phyloP scores from a whole-genome alignment of 2,113 vertebrate species.

The Paramormyrops kingsleyae region DNA sequence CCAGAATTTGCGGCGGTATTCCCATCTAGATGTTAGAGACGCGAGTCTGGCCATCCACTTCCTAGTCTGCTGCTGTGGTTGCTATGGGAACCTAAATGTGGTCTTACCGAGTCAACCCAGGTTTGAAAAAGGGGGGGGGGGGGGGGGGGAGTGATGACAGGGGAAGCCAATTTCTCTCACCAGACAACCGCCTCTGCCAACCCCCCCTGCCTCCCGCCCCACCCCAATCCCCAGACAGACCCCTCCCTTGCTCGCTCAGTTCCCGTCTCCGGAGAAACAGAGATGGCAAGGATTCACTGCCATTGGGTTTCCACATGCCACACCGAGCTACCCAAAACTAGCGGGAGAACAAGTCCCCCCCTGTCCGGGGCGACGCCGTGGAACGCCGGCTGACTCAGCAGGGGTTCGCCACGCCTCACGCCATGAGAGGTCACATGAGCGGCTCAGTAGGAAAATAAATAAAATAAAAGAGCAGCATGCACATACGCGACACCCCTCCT shows the following conservation, averaged over 20 bases:
- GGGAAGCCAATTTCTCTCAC: background rate
- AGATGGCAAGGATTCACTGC: background rate
- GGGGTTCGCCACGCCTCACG: background rate
- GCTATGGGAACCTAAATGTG: conserved; percentile 66
- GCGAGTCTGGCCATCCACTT: conserved; percentile 43
- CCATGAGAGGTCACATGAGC: background rate
- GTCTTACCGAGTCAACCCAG: conserved; percentile 55
- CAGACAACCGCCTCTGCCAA: background rate
- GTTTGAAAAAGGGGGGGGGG: conserved; percentile 46
- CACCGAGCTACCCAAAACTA: background rate
- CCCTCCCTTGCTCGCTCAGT: background rate
- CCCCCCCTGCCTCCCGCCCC: background rate
- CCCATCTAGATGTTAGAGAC: conserved; percentile 50
- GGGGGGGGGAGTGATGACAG: conserved; percentile 17
- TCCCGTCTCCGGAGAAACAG: background rate
- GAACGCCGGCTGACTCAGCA: background rate
- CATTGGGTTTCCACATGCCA: background rate
- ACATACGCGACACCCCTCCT: background rate
- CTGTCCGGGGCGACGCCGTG: background rate
- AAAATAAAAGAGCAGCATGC: background rate
- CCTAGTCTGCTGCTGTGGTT: conserved; percentile 63
- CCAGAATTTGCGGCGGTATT: conserved; percentile 37
- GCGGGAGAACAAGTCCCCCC: background rate
- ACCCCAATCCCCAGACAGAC: background rate
- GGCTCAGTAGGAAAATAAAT: background rate